A percentile compares a stretch with the other conserved stretches of the same genome.
Evolutionary conservation across 2,888 invertebrate genomes (phyloP).

Genomic region (Acholoe squamosa): DNA sequence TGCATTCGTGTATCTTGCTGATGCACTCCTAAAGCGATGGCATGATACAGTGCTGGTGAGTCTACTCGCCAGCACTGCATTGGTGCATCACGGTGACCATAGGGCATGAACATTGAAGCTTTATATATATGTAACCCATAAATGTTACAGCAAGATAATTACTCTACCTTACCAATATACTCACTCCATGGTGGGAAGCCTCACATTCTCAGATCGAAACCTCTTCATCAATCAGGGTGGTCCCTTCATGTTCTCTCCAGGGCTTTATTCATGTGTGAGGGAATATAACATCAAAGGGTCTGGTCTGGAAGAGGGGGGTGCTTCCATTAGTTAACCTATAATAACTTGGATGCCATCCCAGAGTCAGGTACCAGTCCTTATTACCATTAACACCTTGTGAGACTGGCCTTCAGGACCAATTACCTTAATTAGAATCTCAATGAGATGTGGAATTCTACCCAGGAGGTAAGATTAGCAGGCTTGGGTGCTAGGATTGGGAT

Average conservation of each 20-base stretch:
- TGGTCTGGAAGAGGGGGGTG: neutral
- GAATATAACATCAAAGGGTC: neutral
- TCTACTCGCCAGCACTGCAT: too few relatives aligned
- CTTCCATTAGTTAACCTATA: neutral
- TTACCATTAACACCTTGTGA: neutral
- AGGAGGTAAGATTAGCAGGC: neutral
- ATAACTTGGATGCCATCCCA: neutral
- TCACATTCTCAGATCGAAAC: neutral
- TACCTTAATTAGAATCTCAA: neutral
- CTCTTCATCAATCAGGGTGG: neutral
- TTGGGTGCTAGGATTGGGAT: neutral
- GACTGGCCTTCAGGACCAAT: neutral
- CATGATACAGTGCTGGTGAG: too few relatives aligned
- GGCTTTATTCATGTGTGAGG: neutral
- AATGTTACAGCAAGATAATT: too few relatives aligned
- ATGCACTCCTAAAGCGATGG: too few relatives aligned
- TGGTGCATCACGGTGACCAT: too few relatives aligned
- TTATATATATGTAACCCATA: too few relatives aligned
- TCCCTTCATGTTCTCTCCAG: neutral
- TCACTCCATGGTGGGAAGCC: neutral
- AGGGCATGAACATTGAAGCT: too few relatives aligned
- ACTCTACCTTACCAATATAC: too few relatives aligned
- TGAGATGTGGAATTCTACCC: neutral
- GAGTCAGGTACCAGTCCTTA: neutral
- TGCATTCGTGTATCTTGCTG: too few relatives aligned